Base-by-base conservation (phyloP, 1,140 invertebrate genomes). In the Spodoptera frugiperda region DNA sequence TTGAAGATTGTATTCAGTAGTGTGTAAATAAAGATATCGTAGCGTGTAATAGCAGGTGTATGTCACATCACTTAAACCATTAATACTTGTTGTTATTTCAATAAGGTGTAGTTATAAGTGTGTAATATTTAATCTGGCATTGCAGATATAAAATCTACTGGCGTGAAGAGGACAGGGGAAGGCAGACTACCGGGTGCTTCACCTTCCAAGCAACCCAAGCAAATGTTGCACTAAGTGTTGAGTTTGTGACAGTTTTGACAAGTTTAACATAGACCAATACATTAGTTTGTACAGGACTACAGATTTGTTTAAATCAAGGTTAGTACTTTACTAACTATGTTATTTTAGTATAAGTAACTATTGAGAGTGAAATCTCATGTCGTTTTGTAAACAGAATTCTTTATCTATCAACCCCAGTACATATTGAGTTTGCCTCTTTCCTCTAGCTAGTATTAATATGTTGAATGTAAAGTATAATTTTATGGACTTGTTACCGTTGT, bases 71-170 rank as follows among this genome's bases (percentile, higher is more conserved):
- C 25, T n/a, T n/a, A n/a, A n/a, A 25, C 25, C 25, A 25, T n/a
- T 25, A 25, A 25, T 25, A 25, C 5, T 25, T 25, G 25, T 25
- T 25, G 25, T 25, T 25, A 25, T 4, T 25, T 25, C 0, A 25
- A 25, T 3, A 0, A 25, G 5, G 25, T 25, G 5, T 3, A 2
- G 5, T 3, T 3, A 25, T 25, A 2, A 3, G 25, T 25, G 2
- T 25, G 25, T 25, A 25, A 25, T 25, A 25, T 25, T 25, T 25
- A 25, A 25, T 25, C 5, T 72, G 80, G 33, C 78, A 48, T 92
- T 92, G 17, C 87, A 94, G 94, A 94, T 85, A 93, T 93, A 63
- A 94, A 94, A 81, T 91, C 93, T 17, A 88, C 92, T n/a, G 93
- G 89, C 0, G 90, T 94, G 61, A 94, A 94, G 79, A 80, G 94